Conservation (phyloP, 2,797 vertebrate genomes). For the Poecilia wingei region DNA sequence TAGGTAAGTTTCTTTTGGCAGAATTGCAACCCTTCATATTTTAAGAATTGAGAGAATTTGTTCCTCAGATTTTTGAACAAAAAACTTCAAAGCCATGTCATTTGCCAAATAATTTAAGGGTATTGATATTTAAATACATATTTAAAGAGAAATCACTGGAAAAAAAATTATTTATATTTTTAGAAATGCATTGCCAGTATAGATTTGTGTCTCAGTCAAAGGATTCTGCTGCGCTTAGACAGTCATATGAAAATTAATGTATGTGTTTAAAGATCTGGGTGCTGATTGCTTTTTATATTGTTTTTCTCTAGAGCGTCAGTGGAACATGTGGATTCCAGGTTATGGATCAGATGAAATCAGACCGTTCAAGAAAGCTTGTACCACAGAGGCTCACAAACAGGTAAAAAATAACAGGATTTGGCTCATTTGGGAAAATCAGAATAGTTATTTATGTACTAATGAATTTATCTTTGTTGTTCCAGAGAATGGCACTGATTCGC, state of each 20-base stretch:
- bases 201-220: not conserved
- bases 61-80: not conserved
- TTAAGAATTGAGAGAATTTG: not conserved
- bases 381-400: conserved; percentile 99
- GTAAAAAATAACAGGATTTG: conserved; percentile 66
- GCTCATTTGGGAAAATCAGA: not conserved
- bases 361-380: conserved; percentile 98
- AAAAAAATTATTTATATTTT: not conserved
- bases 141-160: not conserved
- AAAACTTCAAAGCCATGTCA: not conserved
- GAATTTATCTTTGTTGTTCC: conserved; percentile 63
- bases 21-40: not conserved
- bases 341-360: conserved; percentile 98
- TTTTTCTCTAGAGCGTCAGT: conserved; percentile 89
- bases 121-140: not conserved
- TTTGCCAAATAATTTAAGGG: not conserved
- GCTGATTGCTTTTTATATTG: not conserved
- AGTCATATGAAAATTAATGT: not conserved
- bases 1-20: conserved; percentile 81
- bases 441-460: not conserved
- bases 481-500: conserved; percentile 99
- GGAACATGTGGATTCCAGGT: conserved; percentile 99
- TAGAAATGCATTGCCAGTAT: not conserved
- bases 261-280: not conserved
- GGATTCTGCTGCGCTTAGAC: not conserved